Evolutionary conservation across 2,113 vertebrate species (phyloP).

Genomic region (Notothenia rossii): DNA sequence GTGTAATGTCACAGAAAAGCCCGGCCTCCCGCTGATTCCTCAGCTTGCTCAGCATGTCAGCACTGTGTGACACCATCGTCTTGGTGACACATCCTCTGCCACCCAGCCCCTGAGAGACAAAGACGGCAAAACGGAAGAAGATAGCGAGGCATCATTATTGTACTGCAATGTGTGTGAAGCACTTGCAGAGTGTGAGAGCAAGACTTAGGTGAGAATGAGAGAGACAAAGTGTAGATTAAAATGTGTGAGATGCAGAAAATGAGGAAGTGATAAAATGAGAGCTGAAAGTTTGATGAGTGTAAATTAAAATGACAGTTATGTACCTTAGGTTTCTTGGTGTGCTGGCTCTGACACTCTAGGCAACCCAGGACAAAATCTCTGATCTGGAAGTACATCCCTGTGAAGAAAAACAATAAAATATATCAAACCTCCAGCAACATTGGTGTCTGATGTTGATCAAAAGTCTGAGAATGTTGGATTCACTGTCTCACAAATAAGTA

Average conservation of each 20-base stretch:
- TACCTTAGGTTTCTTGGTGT: slow-evolving; percentile 74
- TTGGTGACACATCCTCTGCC: slow-evolving; percentile 75
- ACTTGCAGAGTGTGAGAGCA: slow-evolving; percentile 3
- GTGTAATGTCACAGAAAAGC: slow-evolving; percentile 86
- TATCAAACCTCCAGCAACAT: not conserved
- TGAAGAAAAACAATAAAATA: slow-evolving; percentile 21
- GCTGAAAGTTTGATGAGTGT: not conserved
- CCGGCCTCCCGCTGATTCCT: slow-evolving; percentile 85
- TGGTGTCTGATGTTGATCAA: not conserved
- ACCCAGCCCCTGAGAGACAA: slow-evolving; percentile 50
- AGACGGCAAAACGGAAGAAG: not conserved
- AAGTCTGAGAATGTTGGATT: not conserved
- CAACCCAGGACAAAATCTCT: slow-evolving; percentile 85
- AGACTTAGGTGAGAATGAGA: slow-evolving; percentile 20
- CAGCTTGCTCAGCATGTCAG: slow-evolving; percentile 81
- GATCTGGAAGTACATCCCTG: slow-evolving; percentile 87
- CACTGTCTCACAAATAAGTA: not conserved
- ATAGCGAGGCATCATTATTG: not conserved
- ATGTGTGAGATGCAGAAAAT: slow-evolving; percentile 27
- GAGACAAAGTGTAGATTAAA: slow-evolving; percentile 30
- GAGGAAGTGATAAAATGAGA: not conserved
- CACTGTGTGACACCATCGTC: slow-evolving; percentile 79
- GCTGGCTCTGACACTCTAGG: slow-evolving; percentile 76
- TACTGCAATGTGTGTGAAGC: not conserved
- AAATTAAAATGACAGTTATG: not conserved